Evolutionary conservation across 2,888 invertebrate genomes (phyloP), one percentile per base, ranked within the genome.

Genomic region (Sicus ferrugineus): DNA sequence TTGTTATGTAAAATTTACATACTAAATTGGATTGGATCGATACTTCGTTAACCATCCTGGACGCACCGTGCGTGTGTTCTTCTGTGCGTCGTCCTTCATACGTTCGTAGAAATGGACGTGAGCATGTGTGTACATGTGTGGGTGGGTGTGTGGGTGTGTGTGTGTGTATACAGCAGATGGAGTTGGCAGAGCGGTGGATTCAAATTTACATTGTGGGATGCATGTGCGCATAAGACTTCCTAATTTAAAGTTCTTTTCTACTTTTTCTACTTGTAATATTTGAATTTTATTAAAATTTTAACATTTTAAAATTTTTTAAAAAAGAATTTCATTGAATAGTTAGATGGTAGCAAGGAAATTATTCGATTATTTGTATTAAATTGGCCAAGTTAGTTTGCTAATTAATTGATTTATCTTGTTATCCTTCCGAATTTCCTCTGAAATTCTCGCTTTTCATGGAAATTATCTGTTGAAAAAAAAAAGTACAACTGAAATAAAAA

Each of bases 1-100:
- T 59, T 56, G 31, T 70, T 66, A 42, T 61, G 19, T 65, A 63
- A 70, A 70, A 66, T 67, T 67, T 67, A 58, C 66, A 67, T 67
- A 67, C 30, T 26, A 67, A 67, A 67, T 67, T 67, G 58, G 56
- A 67, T 67, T 67, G 56, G 66, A 67, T 67, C 66, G 56, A 67
- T 67, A 67, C 42, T 67, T 67, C 50, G 50, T 23, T 26, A 34
- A 64, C 23, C 38, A n/a, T 52, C 52, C 31, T 52, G 64, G 30
- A 64, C 50, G 50, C 52, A 48, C 52, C 26, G 21, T 52, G 52
- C 64, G 48, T 63, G 64, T 21, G 19, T n/a, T n/a, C n/a, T n/a
- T n/a, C 42, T 42, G 9, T 14, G 21, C 14, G n/a, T 21, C 38
- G 34, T 38, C 16, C 23, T 42, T 11, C 16, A 11, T 26, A 9